Evolutionary conservation across 1,140 invertebrate species (phyloP), one percentile per base, ranked within the genome.

Genomic region (Hypsibius dujardini): DNA sequence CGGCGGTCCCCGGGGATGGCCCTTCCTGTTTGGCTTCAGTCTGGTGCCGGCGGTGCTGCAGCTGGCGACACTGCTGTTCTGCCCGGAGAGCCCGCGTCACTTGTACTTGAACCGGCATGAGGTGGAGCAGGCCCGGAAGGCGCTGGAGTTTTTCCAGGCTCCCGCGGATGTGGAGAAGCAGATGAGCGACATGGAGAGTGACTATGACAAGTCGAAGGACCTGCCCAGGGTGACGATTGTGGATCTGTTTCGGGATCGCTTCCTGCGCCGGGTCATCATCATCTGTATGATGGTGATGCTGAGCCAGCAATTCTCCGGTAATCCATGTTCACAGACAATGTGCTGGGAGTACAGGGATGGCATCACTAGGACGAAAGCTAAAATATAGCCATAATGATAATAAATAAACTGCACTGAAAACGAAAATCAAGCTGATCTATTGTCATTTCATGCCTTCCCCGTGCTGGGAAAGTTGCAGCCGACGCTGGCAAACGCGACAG

Each of bases 51-150:
- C 91, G 74, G 84, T 92, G 76, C 83, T 95, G 76, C 93, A 96
- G 82, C 83, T 95, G 76, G 79, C 92, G 74, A 83, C 95, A 77
- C 84, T 97, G 78, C 90, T 91, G 74, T 86, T 93, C 76, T 95
- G 92, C 82, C 90, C 92, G 46, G 93, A 96, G 82, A 92, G 89
- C 73, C 91, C 91, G 62, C 84, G 90, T 77, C 87, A 87, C 84
- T 84, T 96, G 78, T 87, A 95, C 76, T 90, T 96, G 75, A 93
- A 89, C 69, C 89, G 90, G 79, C 88, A 92, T 81, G 89, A 90
- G 86, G 90, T 94, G 79, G 89, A 92, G 76, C 90, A 91, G 78
- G 91, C 92, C 59, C 84, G 90, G 76, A 87, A 88, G 79, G 86
- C 62, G 12, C 62, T 67, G 12, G 62, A 50, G 7, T 70, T 59